Evolutionary conservation across 2,113 vertebrate species (phyloP).

Genomic region (Balaenoptera acutorostrata): DNA sequence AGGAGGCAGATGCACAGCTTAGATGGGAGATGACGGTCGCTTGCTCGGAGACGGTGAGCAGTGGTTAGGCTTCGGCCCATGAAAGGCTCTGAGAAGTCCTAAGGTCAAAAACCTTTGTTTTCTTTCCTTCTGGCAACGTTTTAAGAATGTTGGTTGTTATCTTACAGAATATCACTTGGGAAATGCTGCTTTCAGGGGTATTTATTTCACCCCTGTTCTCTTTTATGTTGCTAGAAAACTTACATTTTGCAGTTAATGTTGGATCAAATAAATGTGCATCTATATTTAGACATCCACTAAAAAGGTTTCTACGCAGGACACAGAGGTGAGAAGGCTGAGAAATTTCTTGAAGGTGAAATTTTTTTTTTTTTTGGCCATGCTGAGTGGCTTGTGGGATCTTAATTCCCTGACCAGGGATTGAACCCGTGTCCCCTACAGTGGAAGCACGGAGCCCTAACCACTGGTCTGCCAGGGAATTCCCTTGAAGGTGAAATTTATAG

Average conservation of each 20-base stretch:
- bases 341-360: neutral
- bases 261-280: neutral
- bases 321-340: neutral
- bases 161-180: neutral
- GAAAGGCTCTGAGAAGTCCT: neutral
- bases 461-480: neutral
- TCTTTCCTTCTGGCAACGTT: neutral
- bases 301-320: neutral
- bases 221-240: neutral
- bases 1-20: neutral
- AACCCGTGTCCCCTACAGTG: neutral
- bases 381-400: neutral
- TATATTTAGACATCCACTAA: neutral
- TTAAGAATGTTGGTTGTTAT: neutral
- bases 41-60: neutral
- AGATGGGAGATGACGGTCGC: neutral
- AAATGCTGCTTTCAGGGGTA: neutral
- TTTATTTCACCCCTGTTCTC: neutral
- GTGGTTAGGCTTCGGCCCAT: neutral
- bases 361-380: neutral
- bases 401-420: neutral
- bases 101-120: neutral
- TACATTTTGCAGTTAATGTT: neutral
- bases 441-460: neutral
- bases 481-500: neutral